Evolutionary conservation across 2,113 vertebrate genomes (phyloP).

Genomic region (Pogona vitticeps): DNA sequence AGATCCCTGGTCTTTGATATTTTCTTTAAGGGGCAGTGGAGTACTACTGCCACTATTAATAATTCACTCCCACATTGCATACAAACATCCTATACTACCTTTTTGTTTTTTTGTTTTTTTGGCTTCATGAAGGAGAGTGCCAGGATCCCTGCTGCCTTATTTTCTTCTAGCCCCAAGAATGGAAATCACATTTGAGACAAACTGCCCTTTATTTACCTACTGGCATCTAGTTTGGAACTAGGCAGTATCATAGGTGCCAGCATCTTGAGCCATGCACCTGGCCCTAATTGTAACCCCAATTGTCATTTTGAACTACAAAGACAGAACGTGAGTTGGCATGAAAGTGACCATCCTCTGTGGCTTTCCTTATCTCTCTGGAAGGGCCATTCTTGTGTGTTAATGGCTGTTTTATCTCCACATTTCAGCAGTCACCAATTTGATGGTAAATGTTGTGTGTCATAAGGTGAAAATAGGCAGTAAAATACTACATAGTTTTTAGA

Average conservation of each 20-base stretch:
- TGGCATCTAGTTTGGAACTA: neutral
- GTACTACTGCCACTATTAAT: too few species aligned
- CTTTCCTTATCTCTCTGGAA: neutral
- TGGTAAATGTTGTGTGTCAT: neutral
- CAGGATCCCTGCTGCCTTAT: neutral
- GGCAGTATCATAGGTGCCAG: neutral
- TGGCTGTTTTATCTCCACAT: neutral
- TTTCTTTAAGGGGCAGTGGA: too few species aligned
- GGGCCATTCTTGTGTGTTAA: neutral
- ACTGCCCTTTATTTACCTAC: neutral
- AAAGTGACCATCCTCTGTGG: neutral
- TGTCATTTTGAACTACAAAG: conserved; percentile 2
- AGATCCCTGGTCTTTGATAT: too few species aligned
- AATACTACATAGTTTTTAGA: too few species aligned
- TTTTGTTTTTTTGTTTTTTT: too few species aligned
- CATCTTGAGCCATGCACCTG: neutral
- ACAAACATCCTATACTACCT: too few species aligned
- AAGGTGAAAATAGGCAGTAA: neutral
- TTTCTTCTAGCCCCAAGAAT: neutral
- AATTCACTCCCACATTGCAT: too few species aligned
- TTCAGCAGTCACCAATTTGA: neutral
- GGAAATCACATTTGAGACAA: neutral
- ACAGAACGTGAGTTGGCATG: neutral
- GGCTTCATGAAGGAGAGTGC: neutral
- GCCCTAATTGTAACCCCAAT: conserved; percentile 4